Conservation (phyloP, 2,888 invertebrate genomes). For the Strigamia crassipes region DNA sequence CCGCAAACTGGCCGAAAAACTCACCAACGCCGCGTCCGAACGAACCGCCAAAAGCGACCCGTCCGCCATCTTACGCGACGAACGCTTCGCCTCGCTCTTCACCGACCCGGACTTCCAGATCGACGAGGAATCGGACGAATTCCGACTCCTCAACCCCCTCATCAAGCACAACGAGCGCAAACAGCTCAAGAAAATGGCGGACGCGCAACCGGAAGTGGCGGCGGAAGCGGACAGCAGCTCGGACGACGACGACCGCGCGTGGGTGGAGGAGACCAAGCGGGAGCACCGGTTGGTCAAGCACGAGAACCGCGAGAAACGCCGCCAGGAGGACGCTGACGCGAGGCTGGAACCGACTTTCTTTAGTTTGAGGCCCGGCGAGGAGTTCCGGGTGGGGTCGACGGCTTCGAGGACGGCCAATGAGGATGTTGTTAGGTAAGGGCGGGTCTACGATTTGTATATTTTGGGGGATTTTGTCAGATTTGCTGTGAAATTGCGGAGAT, state of each 20-base stretch:
- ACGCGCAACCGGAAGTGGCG: slow-evolving; percentile 58
- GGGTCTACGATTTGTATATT: too few relatives aligned
- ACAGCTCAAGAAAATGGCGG: slow-evolving; percentile 66
- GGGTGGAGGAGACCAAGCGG: slow-evolving; percentile 79
- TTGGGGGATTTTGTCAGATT: too few relatives aligned
- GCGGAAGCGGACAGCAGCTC: slow-evolving; percentile 65
- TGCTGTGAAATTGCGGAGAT: too few relatives aligned
- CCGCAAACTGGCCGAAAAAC: slow-evolving; percentile 82
- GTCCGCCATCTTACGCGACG: slow-evolving; percentile 72
- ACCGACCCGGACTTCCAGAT: slow-evolving; percentile 91
- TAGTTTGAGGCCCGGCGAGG: slow-evolving; percentile 67
- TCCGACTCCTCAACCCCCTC: slow-evolving; percentile 83
- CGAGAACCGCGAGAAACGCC: slow-evolving; percentile 56
- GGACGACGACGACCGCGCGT: slow-evolving; percentile 81
- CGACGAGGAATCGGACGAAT: slow-evolving; percentile 84
- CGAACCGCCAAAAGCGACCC: background rate
- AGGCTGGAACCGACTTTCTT: slow-evolving; percentile 65
- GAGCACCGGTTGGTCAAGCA: slow-evolving; percentile 67
- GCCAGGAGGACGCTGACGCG: slow-evolving; percentile 60
- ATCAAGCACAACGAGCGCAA: slow-evolving; percentile 78
- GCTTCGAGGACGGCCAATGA: background rate
- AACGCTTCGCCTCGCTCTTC: slow-evolving; percentile 88
- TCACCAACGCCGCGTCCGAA: slow-evolving; percentile 64
- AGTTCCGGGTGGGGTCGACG: slow-evolving; percentile 60
- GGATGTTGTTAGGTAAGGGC: background rate